These are phyloP conservation scores for Spea bombifrons DNA, from an alignment of 2,113 vertebrate genomes.

Conservation along the genomic window DNA sequence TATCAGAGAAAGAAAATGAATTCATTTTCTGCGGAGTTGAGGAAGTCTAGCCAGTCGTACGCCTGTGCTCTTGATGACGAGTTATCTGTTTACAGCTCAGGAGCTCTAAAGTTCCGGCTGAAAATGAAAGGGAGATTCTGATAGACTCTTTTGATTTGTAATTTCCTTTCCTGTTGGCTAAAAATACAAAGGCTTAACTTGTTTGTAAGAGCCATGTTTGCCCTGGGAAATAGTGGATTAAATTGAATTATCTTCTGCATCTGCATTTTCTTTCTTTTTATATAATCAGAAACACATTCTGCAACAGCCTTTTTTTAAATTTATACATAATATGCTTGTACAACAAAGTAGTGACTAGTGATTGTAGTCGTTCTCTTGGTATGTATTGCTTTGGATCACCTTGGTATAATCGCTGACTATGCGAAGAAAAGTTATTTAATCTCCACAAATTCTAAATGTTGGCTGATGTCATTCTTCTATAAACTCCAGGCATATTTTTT, in stretches of 20 bases:
- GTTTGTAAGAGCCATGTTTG: conserved; percentile 30
- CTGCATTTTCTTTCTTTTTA: conserved; percentile 24
- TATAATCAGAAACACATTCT: conserved; percentile 42
- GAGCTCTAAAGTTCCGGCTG: conserved; percentile 31
- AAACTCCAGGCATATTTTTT: no score
- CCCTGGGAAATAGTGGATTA: conserved; percentile 20
- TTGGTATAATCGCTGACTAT: no score
- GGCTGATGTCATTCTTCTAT: no score
- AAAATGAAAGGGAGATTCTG: conserved; percentile 18
- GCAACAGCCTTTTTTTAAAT: not conserved
- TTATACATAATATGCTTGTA: no score
- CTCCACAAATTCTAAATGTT: no score
- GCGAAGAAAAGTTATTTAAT: no score
- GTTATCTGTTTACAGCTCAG: conserved; percentile 30
- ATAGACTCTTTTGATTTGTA: conserved; percentile 17
- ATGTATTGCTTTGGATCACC: no score
- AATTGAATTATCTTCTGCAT: conserved; percentile 32
- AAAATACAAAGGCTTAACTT: conserved; percentile 32
- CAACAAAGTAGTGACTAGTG: no score
- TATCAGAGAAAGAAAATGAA: not conserved
- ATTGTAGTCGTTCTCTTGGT: no score
- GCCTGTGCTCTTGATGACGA: not conserved
- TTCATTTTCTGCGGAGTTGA: not conserved
- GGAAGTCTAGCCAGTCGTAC: conserved; percentile 12
- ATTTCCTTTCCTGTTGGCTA: conserved; percentile 37